These are phyloP conservation scores for Clarias platycephalus DNA, from an alignment of 2,797 vertebrate species.

Conservation along the genomic window DNA sequence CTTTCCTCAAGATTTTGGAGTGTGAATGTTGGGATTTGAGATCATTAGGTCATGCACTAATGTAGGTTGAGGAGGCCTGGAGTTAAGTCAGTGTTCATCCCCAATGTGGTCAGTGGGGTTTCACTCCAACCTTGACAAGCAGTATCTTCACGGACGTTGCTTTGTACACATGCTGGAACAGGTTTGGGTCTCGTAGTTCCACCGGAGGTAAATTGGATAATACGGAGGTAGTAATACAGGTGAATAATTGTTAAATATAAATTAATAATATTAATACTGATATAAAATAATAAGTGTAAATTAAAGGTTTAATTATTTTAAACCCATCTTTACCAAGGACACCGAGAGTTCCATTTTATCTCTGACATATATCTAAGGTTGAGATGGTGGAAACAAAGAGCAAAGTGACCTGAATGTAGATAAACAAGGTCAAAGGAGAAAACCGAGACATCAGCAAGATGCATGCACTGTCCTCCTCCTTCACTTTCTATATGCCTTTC, in stretches of 20 bases:
- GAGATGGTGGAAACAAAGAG: constrained; percentile 15
- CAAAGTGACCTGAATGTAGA: constrained; percentile 22
- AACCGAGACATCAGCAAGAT: constrained; percentile 38
- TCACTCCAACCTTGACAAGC: no score
- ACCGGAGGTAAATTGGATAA: no score
- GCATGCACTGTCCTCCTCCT: constrained; percentile 22
- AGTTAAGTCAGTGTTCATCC: not conserved
- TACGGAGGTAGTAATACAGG: not conserved
- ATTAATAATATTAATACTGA: no score
- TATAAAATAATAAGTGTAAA: not conserved
- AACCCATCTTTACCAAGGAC: not conserved
- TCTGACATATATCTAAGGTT: not conserved
- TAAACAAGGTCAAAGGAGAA: constrained; percentile 29
- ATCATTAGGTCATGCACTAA: not conserved
- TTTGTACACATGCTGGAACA: no score
- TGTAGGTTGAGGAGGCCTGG: not conserved
- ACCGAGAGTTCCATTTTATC: not conserved
- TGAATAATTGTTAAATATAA: not conserved
- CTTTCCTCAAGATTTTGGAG: not conserved
- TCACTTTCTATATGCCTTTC: constrained; percentile 32
- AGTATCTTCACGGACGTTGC: no score
- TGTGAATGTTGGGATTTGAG: not conserved
- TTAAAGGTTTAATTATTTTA: not conserved
- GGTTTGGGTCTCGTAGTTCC: no score
- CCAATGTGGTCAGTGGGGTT: not conserved